Evolutionary conservation across 2,888 invertebrate species (phyloP).

Genomic region (Monoplex corrugatus): DNA sequence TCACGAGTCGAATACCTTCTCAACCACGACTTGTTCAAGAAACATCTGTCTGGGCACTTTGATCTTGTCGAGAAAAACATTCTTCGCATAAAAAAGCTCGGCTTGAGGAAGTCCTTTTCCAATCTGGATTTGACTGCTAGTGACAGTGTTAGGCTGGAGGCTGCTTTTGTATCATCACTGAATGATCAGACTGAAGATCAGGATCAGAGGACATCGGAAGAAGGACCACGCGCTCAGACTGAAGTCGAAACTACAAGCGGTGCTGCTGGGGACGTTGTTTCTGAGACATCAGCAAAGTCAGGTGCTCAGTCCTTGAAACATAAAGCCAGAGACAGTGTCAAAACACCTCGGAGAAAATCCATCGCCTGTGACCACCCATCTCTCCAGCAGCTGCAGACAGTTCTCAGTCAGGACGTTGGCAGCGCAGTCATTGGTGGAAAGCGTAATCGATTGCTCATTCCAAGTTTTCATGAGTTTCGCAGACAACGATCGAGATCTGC

Average conservation of each 20-base stretch:
- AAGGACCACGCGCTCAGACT: background rate
- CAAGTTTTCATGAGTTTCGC: constrained; percentile 63
- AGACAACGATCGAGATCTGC: constrained; percentile 33
- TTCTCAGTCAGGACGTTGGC: background rate
- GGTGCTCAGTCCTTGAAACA: background rate
- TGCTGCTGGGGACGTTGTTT: background rate
- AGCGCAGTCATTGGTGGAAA: constrained; percentile 1
- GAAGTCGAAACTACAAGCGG: no score
- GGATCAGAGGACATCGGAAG: background rate
- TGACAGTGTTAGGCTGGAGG: constrained; percentile 46
- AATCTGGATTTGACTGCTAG: constrained; percentile 65
- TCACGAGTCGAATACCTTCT: constrained; percentile 68
- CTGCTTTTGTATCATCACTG: constrained; percentile 4
- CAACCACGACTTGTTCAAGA: constrained; percentile 68
- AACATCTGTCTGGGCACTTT: constrained; percentile 67
- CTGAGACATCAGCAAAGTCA: background rate
- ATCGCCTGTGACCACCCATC: constrained; percentile 6
- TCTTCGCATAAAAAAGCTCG: constrained; percentile 45
- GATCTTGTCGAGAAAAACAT: constrained; percentile 59
- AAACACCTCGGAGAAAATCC: constrained; percentile 37
- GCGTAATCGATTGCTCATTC: constrained; percentile 57
- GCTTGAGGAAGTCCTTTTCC: constrained; percentile 67
- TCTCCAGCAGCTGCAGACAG: background rate
- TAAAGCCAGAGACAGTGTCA: background rate
- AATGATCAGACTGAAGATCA: background rate